These are phyloP conservation scores for Tupiocoris notatus DNA, from an alignment of 2,888 invertebrate genomes.

Conservation along the genomic window DNA sequence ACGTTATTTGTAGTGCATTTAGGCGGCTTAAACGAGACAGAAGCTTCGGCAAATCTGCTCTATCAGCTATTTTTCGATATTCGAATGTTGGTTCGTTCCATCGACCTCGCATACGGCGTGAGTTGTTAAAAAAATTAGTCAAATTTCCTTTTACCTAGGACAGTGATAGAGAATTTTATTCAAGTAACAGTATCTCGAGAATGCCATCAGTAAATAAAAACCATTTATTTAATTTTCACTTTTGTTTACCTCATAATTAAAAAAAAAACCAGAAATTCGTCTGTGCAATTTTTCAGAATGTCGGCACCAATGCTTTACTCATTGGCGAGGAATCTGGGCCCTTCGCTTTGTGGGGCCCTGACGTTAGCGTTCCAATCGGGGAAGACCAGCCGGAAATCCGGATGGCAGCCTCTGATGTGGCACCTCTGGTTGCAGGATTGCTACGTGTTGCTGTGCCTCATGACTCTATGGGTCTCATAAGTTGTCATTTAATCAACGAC, in stretches of 20 bases:
- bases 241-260: background rate
- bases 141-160: no score
- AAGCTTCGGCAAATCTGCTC: background rate
- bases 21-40: background rate
- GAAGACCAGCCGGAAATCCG: background rate
- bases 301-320: constrained; percentile 11
- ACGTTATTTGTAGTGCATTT: constrained; percentile 9
- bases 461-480: constrained; percentile 9
- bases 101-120: constrained; percentile 2
- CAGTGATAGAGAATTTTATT: no score
- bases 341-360: constrained; percentile 17
- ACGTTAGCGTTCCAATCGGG: no score
- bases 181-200: no score
- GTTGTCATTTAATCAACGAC: background rate
- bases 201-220: no score
- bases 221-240: no score
- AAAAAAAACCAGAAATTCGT: no score
- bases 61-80: constrained; percentile 6
- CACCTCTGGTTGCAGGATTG: constrained; percentile 18
- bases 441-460: constrained; percentile 8
- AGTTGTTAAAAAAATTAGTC: background rate
- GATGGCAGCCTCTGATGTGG: constrained; percentile 14
- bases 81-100: background rate
- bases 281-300: constrained; percentile 2
- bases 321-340: constrained; percentile 16